Conservation (phyloP, 2,113 vertebrate species). For the Sialia sialis region DNA sequence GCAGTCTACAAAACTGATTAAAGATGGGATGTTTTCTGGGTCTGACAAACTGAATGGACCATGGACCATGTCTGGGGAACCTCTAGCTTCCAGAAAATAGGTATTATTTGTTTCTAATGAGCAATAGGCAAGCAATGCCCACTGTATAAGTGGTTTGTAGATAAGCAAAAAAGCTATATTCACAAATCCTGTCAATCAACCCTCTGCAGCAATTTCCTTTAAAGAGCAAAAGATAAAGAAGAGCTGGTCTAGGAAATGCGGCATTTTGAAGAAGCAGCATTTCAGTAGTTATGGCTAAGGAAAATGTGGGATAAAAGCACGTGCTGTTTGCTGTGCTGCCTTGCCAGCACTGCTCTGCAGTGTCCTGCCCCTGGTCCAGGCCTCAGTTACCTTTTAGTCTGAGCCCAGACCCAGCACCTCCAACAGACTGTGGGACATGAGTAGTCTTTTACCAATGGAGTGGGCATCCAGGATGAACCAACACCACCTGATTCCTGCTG, state of each 20-base stretch:
- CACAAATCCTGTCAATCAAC: background rate
- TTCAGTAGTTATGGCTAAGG: background rate
- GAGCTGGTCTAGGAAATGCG: background rate
- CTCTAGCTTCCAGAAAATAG: background rate
- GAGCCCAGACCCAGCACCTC: background rate
- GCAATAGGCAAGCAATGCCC: background rate
- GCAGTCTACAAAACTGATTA: background rate
- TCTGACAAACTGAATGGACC: background rate
- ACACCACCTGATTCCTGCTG: background rate
- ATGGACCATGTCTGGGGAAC: background rate
- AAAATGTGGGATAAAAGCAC: background rate
- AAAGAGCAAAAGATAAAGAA: background rate
- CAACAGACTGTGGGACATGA: background rate
- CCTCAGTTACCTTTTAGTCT: background rate
- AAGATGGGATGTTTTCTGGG: background rate
- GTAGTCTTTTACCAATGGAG: background rate
- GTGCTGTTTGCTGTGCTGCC: background rate
- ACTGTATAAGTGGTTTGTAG: background rate
- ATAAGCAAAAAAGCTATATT: conserved; percentile 11
- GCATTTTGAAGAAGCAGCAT: background rate
- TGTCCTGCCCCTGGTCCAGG: background rate
- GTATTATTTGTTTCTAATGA: background rate
- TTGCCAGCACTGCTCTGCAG: background rate
- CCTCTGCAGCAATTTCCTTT: background rate
- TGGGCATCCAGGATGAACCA: background rate